A percentile compares a stretch with the other conserved stretches of the same genome.
phyloP scores from a whole-genome alignment of 2,113 vertebrate genomes.

The Reinhardtius hippoglossoides region DNA sequence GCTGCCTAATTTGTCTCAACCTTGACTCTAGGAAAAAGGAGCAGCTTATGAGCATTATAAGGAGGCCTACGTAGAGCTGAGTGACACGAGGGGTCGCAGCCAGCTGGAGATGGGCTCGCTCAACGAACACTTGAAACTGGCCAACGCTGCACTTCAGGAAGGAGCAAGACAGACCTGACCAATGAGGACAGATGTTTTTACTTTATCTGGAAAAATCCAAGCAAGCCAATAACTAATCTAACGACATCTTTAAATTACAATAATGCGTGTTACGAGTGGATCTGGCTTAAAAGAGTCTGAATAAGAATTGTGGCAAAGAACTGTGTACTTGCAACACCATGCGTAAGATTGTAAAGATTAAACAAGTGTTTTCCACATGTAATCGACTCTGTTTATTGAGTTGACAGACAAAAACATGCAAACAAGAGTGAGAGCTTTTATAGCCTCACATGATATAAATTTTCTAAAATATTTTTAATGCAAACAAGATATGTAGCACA shows the following conservation, averaged over 20 bases:
- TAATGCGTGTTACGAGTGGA: background rate
- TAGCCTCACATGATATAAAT: conserved; percentile 60
- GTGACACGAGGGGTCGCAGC: conserved; percentile 84
- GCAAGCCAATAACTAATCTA: background rate
- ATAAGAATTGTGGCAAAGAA: background rate
- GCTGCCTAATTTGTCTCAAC: background rate
- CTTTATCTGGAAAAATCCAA: background rate
- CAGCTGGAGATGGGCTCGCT: conserved; percentile 90
- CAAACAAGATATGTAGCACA: conserved; percentile 42
- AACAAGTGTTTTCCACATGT: conserved; percentile 40
- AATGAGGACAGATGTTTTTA: background rate
- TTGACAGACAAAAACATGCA: conserved; percentile 65
- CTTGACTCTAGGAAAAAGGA: conserved; percentile 86
- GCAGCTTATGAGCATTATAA: conserved; percentile 89
- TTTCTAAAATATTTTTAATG: conserved; percentile 26
- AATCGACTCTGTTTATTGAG: conserved; percentile 64
- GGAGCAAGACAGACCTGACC: conserved; percentile 70
- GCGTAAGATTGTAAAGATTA: conserved; percentile 5
- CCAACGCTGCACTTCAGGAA: conserved; percentile 88
- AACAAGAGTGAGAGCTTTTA: conserved; percentile 68
- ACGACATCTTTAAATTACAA: background rate
- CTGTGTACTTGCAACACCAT: background rate
- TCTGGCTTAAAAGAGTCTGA: background rate
- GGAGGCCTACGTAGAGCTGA: conserved; percentile 90
- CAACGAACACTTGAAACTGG: conserved; percentile 89